A percentile compares a stretch with the other conserved stretches of the same genome.
Conservation (phyloP, 2,888 invertebrate species). For the Acronicta leporina region DNA sequence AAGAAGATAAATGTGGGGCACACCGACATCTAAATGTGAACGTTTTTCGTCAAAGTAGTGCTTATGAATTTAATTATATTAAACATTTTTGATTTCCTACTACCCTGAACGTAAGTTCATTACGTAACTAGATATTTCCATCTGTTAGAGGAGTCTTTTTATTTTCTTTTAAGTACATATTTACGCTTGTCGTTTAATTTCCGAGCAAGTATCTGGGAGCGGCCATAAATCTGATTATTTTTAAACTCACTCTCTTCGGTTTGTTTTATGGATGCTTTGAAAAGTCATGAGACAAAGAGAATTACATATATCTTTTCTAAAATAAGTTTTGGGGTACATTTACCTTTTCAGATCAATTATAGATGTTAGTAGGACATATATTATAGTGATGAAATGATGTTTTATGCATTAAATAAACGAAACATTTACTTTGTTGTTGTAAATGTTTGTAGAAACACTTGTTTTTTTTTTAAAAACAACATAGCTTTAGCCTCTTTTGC, state of each 20-base stretch:
- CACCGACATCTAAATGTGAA: conserved; percentile 4
- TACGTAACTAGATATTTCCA: conserved; percentile 7
- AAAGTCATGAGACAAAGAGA: conserved; percentile 49
- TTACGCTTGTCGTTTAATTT: conserved; percentile 60
- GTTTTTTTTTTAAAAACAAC: too few relatives aligned
- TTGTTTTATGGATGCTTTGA: conserved; percentile 66
- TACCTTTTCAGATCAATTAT: conserved; percentile 21
- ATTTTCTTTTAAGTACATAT: conserved; percentile 47
- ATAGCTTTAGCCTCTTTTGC: too few relatives aligned
- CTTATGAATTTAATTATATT: conserved; percentile 15
- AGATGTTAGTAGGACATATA: conserved; percentile 12
- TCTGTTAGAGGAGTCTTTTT: conserved; percentile 39
- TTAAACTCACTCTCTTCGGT: conserved; percentile 65
- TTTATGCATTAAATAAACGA: background rate
- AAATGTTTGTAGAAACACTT: too few relatives aligned
- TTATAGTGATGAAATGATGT: background rate
- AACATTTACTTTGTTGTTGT: too few relatives aligned
- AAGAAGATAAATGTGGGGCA: conserved; percentile 21
- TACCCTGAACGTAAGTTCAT: conserved; percentile 21
- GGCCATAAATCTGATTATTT: conserved; percentile 71
- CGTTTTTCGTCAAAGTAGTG: conserved; percentile 10
- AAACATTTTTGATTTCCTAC: conserved; percentile 1
- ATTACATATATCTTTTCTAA: conserved; percentile 28
- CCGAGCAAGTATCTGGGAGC: conserved; percentile 58
- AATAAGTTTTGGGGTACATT: conserved; percentile 15